These are phyloP conservation scores for Enteromius afrohamiltoni DNA, from an alignment of 2,797 vertebrate genomes.

Conservation along the genomic window DNA sequence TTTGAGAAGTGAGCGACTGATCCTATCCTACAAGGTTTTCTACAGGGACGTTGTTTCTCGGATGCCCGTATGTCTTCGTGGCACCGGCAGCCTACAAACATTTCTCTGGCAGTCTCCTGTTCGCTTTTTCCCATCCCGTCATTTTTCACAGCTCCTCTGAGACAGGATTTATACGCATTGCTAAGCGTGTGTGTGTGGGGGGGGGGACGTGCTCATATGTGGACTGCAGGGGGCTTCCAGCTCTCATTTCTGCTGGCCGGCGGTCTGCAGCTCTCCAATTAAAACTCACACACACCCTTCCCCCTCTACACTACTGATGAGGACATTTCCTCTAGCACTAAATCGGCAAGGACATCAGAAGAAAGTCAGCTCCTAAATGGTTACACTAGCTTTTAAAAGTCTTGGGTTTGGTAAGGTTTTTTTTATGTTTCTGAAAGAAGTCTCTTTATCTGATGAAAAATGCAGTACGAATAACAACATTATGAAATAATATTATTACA, in stretches of 20 bases:
- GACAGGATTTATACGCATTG: slow-evolving; percentile 55
- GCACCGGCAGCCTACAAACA: slow-evolving; percentile 29
- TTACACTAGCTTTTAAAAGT: not conserved
- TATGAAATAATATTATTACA: not conserved
- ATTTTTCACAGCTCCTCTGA: slow-evolving; percentile 55
- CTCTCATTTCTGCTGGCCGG: slow-evolving; percentile 40
- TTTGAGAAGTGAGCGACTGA: slow-evolving; percentile 22
- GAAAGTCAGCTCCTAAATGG: not conserved
- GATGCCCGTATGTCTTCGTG: slow-evolving; percentile 18
- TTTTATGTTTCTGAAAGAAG: not conserved
- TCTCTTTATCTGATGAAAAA: not conserved
- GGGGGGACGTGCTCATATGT: slow-evolving; percentile 9
- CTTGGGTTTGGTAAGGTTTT: not conserved
- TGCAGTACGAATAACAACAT: not conserved
- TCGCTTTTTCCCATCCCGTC: slow-evolving; percentile 42
- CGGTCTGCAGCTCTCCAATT: slow-evolving; percentile 41
- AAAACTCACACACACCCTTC: slow-evolving; percentile 17
- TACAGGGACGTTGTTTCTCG: slow-evolving; percentile 5
- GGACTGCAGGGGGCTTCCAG: slow-evolving; percentile 37
- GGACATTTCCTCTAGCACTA: slow-evolving; percentile 41
- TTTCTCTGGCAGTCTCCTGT: slow-evolving; percentile 21
- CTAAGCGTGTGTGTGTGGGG: slow-evolving; percentile 38
- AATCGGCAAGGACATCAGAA: slow-evolving; percentile 37
- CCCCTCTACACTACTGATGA: slow-evolving; percentile 7
- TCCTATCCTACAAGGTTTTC: slow-evolving; percentile 7